Evolutionary conservation across 2,888 invertebrate species (phyloP).

Genomic region (Rotaria magnacalcarata): DNA sequence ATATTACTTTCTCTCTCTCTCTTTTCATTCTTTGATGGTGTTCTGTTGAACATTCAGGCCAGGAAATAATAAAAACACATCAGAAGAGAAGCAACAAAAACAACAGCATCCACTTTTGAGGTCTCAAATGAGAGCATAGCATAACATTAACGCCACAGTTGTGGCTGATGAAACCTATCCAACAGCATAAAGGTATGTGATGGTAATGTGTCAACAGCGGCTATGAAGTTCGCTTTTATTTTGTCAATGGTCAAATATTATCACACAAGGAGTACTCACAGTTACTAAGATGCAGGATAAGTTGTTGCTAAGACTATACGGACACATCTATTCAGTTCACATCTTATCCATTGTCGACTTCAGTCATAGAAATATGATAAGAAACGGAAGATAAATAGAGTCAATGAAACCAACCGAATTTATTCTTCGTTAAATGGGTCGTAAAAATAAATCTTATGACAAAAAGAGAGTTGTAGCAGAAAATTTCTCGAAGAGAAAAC

Average conservation of each 20-base stretch:
- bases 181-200: background rate
- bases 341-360: background rate
- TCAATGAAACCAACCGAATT: background rate
- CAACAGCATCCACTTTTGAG: background rate
- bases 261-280: background rate
- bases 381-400: background rate
- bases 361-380: background rate
- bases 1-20: background rate
- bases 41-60: background rate
- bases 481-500: background rate
- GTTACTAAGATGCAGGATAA: background rate
- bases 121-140: conserved; percentile 17
- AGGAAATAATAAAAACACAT: background rate
- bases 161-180: conserved; percentile 17
- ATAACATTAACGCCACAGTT: background rate
- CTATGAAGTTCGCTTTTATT: background rate
- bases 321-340: background rate
- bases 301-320: background rate
- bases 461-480: background rate
- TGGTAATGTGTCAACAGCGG: background rate
- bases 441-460: background rate
- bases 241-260: background rate
- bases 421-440: background rate
- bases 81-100: background rate
- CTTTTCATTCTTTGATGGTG: background rate